A percentile compares a stretch with the other conserved stretches of the same genome.
Conservation (phyloP, 2,888 invertebrate species). For the Trachelus iudaicus region DNA sequence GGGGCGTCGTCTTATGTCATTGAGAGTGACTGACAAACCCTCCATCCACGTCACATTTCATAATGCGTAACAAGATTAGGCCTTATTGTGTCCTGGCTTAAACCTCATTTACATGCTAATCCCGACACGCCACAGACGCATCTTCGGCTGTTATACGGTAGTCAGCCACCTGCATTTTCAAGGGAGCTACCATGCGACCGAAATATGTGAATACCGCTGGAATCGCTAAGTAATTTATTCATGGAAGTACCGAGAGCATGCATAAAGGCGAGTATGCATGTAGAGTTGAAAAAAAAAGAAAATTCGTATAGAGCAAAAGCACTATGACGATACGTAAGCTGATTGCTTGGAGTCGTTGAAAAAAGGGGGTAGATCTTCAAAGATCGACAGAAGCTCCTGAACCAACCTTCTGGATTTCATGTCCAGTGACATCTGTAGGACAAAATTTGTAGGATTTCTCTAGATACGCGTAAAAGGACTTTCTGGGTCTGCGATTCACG, state of each 20-base stretch:
- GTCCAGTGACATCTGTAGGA: background rate
- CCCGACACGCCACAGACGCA: constrained; percentile 24
- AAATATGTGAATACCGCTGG: background rate
- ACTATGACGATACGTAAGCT: background rate
- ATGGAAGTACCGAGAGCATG: background rate
- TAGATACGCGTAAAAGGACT: background rate
- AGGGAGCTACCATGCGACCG: background rate
- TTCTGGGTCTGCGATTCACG: background rate
- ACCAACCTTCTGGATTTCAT: background rate
- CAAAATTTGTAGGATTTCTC: background rate
- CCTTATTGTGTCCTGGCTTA: constrained; percentile 50
- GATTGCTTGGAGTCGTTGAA: background rate
- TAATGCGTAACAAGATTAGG: constrained; percentile 56
- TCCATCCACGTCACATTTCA: constrained; percentile 49
- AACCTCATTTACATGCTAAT: constrained; percentile 60
- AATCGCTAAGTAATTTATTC: background rate
- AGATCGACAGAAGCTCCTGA: background rate
- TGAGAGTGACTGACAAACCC: constrained; percentile 7
- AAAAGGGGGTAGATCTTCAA: background rate
- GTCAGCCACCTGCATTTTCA: constrained; percentile 4
- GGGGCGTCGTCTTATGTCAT: constrained; percentile 30
- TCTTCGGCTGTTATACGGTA: constrained; percentile 3
- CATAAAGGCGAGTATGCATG: background rate
- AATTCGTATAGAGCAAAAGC: background rate
- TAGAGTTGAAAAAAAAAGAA: background rate